phyloP scores from a whole-genome alignment of 2,888 invertebrate genomes.

The Chrysopilus asiliformis region DNA sequence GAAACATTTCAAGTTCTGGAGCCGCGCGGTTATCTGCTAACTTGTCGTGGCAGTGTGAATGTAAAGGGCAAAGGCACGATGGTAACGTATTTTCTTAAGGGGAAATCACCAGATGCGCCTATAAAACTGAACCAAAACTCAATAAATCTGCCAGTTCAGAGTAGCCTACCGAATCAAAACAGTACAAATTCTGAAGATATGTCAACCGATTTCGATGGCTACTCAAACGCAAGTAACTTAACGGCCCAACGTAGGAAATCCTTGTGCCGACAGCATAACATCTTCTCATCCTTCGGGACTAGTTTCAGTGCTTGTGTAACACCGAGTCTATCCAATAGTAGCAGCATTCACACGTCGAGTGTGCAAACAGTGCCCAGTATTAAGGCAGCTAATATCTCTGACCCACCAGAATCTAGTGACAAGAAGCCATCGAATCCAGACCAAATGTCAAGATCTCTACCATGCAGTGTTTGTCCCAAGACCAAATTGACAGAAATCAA shows the following conservation, averaged over 20 bases:
- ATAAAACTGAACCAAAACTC: conserved; percentile 3
- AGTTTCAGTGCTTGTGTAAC: conserved; percentile 28
- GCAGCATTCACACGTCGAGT: conserved; percentile 18
- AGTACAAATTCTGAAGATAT: conserved; percentile 26
- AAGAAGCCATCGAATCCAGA: conserved; percentile 2
- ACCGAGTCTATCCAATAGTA: conserved; percentile 30
- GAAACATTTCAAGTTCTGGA: conserved; percentile 73
- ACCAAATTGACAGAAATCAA: conserved; percentile 28
- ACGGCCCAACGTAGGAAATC: conserved; percentile 35
- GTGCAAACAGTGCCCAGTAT: conserved; percentile 22
- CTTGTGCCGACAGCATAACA: conserved; percentile 34
- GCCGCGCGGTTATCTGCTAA: conserved; percentile 62
- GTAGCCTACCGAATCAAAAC: conserved; percentile 16
- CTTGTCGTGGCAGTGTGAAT: conserved; percentile 74
- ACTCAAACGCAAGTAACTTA: conserved; percentile 25
- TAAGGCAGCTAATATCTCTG: conserved; percentile 19
- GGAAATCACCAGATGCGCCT: conserved; percentile 18
- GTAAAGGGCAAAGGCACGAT: conserved; percentile 93
- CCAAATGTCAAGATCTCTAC: conserved; percentile 3
- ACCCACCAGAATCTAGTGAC: conserved; percentile 19
- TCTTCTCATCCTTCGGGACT: conserved; percentile 33
- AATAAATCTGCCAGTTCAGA: conserved; percentile 4
- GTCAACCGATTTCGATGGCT: conserved; percentile 29
- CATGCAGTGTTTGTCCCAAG: conserved; percentile 17
- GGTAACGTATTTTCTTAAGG: conserved; percentile 65